phyloP scores from a whole-genome alignment of 1,140 invertebrate species.

The Aricia agestis region DNA sequence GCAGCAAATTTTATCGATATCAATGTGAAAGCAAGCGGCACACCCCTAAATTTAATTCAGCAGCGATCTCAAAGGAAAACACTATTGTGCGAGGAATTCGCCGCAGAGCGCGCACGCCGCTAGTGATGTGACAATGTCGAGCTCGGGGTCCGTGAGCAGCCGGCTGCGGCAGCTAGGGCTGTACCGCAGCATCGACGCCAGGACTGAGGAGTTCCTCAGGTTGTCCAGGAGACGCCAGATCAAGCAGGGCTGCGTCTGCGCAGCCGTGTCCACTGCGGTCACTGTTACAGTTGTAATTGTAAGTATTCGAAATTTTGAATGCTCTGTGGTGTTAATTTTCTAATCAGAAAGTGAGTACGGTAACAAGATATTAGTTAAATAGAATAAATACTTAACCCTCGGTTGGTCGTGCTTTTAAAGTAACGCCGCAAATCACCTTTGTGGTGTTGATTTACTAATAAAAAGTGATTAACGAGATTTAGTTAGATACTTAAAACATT shows the following conservation, averaged over 20 bases:
- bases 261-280: constrained; percentile 56
- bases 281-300: constrained; percentile 66
- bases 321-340: neutral
- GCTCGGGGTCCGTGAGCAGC: constrained; percentile 48
- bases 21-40: constrained; percentile 31
- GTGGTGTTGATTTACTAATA: no score
- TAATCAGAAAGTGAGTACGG: no score
- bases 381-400: no score
- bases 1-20: constrained; percentile 26
- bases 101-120: constrained; percentile 34
- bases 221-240: constrained; percentile 59
- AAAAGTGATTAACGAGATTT: no score
- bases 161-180: constrained; percentile 56
- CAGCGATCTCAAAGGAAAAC: constrained; percentile 60
- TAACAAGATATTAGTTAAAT: no score
- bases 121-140: constrained; percentile 68
- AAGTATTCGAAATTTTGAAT: constrained; percentile 32
- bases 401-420: no score
- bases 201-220: constrained; percentile 63
- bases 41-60: constrained; percentile 39
- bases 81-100: constrained; percentile 46
- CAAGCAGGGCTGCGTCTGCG: constrained; percentile 61
- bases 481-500: no score
- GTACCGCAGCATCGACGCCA: constrained; percentile 62
- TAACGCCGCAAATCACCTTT: no score